These are phyloP conservation scores for Cinclus cinclus DNA, from an alignment of 2,113 vertebrate species.

Conservation along the genomic window DNA sequence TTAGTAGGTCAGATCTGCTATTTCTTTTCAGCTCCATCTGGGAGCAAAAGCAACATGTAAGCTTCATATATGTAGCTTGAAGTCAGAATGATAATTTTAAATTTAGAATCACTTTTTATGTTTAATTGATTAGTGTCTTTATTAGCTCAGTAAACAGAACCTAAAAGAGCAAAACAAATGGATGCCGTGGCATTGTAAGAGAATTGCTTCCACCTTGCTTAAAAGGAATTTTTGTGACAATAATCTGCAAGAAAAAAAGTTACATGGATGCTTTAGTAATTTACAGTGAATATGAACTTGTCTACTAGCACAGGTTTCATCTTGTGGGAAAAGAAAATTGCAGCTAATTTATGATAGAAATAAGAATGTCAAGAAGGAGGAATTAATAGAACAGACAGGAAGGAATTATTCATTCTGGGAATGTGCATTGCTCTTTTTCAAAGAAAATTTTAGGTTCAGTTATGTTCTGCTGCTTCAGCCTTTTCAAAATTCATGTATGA, in stretches of 20 bases:
- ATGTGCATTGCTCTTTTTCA: background rate
- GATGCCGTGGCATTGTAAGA: background rate
- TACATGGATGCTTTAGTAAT: background rate
- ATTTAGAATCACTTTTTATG: background rate
- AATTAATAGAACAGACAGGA: background rate
- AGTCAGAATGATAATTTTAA: background rate
- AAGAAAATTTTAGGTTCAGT: background rate
- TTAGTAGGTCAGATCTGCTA: background rate
- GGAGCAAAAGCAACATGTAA: background rate
- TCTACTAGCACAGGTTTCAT: background rate
- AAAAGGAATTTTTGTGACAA: background rate
- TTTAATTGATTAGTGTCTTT: background rate
- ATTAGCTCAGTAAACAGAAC: background rate
- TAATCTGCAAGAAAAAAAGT: background rate
- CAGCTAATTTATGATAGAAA: slow-evolving; percentile 13
- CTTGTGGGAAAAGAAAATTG: background rate
- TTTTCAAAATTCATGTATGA: background rate
- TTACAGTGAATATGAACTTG: background rate
- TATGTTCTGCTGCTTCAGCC: background rate
- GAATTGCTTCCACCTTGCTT: background rate
- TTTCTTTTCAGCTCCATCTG: background rate
- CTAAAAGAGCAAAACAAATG: background rate
- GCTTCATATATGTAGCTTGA: background rate
- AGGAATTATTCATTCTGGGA: background rate
- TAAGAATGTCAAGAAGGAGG: background rate